Evolutionary conservation across 2,888 invertebrate genomes (phyloP).

Genomic region (Philereme transversata): DNA sequence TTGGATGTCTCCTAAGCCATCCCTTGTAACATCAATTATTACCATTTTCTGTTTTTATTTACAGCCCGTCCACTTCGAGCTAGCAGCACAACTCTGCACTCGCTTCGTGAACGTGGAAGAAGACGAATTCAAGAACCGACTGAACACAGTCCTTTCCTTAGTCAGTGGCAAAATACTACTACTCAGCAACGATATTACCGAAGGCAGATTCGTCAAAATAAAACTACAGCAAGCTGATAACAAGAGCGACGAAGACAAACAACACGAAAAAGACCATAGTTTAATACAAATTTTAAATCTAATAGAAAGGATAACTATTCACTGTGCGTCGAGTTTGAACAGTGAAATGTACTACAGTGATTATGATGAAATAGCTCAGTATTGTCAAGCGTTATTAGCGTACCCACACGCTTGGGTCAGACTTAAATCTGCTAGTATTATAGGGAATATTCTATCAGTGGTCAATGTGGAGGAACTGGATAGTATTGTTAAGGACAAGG

Average conservation of each 20-base stretch:
- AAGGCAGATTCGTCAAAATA: constrained; percentile 85
- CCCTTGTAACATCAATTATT: too few relatives aligned
- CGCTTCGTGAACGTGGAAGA: constrained; percentile 91
- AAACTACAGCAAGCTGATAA: constrained; percentile 65
- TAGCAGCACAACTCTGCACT: constrained; percentile 91
- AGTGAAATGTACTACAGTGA: constrained; percentile 70
- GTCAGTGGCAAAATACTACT: constrained; percentile 80
- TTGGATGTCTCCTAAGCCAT: too few relatives aligned
- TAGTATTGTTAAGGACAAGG: constrained; percentile 63
- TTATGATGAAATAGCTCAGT: constrained; percentile 85
- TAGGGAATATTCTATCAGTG: constrained; percentile 88
- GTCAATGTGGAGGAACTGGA: constrained; percentile 86
- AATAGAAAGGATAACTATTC: constrained; percentile 86
- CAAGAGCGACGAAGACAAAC: constrained; percentile 82
- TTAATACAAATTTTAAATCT: constrained; percentile 89
- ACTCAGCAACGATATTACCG: constrained; percentile 73
- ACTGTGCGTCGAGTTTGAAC: constrained; percentile 85
- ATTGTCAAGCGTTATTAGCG: constrained; percentile 88
- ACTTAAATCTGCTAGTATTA: constrained; percentile 88
- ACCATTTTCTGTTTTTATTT: constrained; percentile 33
- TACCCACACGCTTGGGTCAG: constrained; percentile 96
- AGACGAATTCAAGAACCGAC: constrained; percentile 86
- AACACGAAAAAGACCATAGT: constrained; percentile 88
- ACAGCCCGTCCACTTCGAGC: constrained; percentile 87
- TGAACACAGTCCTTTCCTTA: constrained; percentile 85